These are phyloP conservation scores for Eupsilia transversa DNA, from an alignment of 2,888 invertebrate genomes.

Conservation along the genomic window DNA sequence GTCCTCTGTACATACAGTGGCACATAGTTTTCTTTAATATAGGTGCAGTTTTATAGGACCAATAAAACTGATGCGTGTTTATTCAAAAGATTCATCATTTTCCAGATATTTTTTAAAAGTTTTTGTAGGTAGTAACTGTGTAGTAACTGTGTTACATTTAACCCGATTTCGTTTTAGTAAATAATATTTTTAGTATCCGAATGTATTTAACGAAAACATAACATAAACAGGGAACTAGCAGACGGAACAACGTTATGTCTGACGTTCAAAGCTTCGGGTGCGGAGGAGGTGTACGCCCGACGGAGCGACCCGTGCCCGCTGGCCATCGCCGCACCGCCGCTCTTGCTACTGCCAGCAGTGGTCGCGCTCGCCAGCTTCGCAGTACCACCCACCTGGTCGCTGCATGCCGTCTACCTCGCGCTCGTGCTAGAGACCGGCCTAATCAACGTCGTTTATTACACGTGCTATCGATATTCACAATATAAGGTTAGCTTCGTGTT, in stretches of 20 bases:
- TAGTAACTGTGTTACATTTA: not conserved
- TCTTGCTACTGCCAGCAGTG: slow-evolving; percentile 86
- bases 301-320: slow-evolving; percentile 83
- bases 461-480: slow-evolving; percentile 79
- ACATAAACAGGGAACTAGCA: slow-evolving; percentile 81
- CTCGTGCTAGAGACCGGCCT: slow-evolving; percentile 82
- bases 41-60: slow-evolving; percentile 32
- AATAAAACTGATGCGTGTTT: slow-evolving; percentile 30
- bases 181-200: not conserved
- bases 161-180: not conserved
- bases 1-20: slow-evolving; percentile 49
- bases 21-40: slow-evolving; percentile 44
- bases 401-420: slow-evolving; percentile 81
- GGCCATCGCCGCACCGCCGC: slow-evolving; percentile 82
- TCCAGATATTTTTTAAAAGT: not conserved
- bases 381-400: slow-evolving; percentile 79
- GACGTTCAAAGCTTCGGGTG: slow-evolving; percentile 81
- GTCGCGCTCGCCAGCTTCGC: slow-evolving; percentile 81
- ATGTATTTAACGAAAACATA: slow-evolving; percentile 2
- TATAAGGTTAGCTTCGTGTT: slow-evolving; percentile 82
- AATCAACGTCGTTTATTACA: slow-evolving; percentile 81
- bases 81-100: slow-evolving; percentile 8
- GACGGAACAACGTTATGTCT: slow-evolving; percentile 85
- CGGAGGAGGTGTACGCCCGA: slow-evolving; percentile 80
- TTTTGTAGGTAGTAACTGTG: slow-evolving; percentile 5